A percentile compares a stretch with the other conserved stretches of the same genome.
phyloP scores from a whole-genome alignment of 2,113 vertebrate species.

The Canis aureus region DNA sequence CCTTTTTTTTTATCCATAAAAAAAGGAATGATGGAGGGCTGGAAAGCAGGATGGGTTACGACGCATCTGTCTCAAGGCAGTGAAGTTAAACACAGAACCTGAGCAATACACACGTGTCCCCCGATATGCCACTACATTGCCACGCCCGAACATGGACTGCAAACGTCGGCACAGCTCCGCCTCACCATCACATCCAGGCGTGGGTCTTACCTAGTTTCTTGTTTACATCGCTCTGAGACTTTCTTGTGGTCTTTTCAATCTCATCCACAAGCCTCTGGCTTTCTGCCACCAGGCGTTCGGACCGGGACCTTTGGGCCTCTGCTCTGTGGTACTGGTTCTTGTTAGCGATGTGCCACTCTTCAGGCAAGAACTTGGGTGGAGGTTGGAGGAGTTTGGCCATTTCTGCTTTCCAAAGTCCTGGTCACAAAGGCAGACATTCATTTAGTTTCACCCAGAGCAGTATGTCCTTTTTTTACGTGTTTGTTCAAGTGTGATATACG shows the following conservation, averaged over 20 bases:
- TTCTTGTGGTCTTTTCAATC: slow-evolving; percentile 89
- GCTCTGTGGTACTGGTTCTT: slow-evolving; percentile 84
- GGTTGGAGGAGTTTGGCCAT: slow-evolving; percentile 89
- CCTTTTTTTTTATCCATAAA: too few species aligned
- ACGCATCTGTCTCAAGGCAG: background rate
- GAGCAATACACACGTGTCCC: background rate
- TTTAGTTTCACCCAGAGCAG: background rate
- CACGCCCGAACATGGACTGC: background rate
- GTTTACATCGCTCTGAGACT: slow-evolving; percentile 90
- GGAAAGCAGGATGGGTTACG: background rate
- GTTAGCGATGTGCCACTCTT: slow-evolving; percentile 88
- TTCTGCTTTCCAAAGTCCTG: slow-evolving; percentile 63
- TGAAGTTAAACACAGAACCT: background rate
- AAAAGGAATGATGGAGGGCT: background rate
- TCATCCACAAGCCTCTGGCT: slow-evolving; percentile 91
- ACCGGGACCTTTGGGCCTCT: slow-evolving; percentile 88
- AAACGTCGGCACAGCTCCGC: background rate
- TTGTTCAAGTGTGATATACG: background rate
- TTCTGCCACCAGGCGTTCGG: slow-evolving; percentile 88
- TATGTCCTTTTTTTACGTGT: background rate
- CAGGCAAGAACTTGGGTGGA: slow-evolving; percentile 86
- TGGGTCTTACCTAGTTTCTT: slow-evolving; percentile 91
- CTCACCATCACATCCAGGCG: background rate
- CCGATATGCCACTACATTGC: background rate
- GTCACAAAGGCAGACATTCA: background rate